Conservation (phyloP, 2,888 invertebrate genomes). For the Drosophila algonquin region DNA sequence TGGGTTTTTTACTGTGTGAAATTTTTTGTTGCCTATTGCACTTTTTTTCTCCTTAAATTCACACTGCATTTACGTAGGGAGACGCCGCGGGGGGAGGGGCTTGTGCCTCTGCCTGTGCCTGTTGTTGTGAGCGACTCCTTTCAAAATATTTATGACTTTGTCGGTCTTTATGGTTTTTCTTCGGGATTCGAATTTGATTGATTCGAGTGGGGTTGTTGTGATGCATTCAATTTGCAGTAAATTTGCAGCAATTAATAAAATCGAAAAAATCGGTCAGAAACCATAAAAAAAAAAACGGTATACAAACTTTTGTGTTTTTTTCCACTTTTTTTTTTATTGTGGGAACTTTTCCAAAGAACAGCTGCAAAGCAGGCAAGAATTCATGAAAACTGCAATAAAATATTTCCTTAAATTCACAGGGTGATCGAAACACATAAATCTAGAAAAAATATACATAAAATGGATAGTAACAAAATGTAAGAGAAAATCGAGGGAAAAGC, state of each 20-base stretch:
- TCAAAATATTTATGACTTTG: conserved; percentile 72
- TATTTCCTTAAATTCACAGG: not conserved
- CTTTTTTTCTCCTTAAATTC: conserved; percentile 64
- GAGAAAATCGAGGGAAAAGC: no score
- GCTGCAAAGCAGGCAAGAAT: not conserved
- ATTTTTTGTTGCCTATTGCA: conserved; percentile 51
- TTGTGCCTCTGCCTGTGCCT: not conserved
- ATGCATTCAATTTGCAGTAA: conserved; percentile 50
- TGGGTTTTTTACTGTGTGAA: conserved; percentile 54
- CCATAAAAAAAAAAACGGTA: conserved; percentile 13
- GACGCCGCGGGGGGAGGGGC: not conserved
- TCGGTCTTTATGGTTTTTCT: conserved; percentile 56
- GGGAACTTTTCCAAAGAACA: conserved; percentile 14
- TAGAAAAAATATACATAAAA: no score
- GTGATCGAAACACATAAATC: no score
- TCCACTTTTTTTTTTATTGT: not conserved
- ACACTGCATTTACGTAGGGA: conserved; percentile 65
- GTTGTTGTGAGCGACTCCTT: conserved; percentile 47
- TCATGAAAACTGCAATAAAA: not conserved
- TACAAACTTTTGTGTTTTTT: not conserved
- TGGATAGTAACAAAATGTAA: no score
- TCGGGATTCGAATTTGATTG: conserved; percentile 57
- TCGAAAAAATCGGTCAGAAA: conserved; percentile 40
- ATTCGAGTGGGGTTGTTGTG: conserved; percentile 48
- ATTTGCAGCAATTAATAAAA: conserved; percentile 72